Base-by-base conservation (phyloP, 2,113 vertebrate species). In the Hipposideros armiger region DNA sequence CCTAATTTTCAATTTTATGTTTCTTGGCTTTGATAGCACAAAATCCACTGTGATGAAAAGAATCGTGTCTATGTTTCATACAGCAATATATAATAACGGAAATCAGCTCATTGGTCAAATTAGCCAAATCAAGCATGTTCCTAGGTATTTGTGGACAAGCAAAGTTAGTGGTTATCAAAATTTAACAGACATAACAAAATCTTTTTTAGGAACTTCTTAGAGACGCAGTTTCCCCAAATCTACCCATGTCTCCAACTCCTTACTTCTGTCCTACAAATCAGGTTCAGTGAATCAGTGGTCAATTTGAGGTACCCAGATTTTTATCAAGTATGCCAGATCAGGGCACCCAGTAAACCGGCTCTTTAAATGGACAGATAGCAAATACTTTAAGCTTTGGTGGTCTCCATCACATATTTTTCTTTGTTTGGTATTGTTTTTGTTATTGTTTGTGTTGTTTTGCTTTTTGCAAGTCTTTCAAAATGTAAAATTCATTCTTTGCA, bases 111-210 rank as follows among this genome's bases (percentile, higher is more conserved):
- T 8, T 66, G 13, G 5, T 67, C 26, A 77, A 80, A 69, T 32
- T 3, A 62, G 62, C 66, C 45, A 72, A 94, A 47, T 3, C 4
- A 82, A 62, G 20, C 8, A 72, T n/a, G 3, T 76, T 76, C 54
- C 66, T 19, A 91, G 20, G 22, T 32, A 11, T 87, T 47, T 47
- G 15, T 22, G 10, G 69, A 52, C 13, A 92, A 81, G 8, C 7
- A 87, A 83, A 84, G 66, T 64, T 17, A 81, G n/a, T 90, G n/a
- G 3, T 64, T 91, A 24, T 78, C 45, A 70, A 96, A 81, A 60
- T 69, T 24, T 90, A 36, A 1, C 20, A 67, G 56, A 56, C 2
- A 77, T 50, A 28, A 45, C 77, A 52, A 73, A 1, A 72, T 8
- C 2, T 32, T 62, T 62, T 56, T 26, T 4, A 14, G n/a, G 9